These are phyloP conservation scores for Aurelia sp. DNA, from an alignment of 30 jellyfish, hydroid and myxozoan genomes.

Conservation along the genomic window DNA sequence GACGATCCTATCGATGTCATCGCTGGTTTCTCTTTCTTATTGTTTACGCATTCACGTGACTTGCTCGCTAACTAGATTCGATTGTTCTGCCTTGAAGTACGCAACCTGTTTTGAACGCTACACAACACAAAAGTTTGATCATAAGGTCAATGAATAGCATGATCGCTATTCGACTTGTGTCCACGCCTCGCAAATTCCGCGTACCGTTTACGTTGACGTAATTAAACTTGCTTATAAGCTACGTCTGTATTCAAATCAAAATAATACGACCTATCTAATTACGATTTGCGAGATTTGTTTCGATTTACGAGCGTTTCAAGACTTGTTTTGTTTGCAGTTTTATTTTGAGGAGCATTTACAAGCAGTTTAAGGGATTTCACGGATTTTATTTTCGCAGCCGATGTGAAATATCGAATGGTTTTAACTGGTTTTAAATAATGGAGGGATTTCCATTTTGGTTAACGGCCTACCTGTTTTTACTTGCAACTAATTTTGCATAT, in stretches of 20 bases:
- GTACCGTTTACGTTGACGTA: conserved; percentile 58
- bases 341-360: background rate
- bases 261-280: background rate
- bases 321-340: background rate
- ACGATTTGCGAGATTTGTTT: background rate
- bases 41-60: background rate
- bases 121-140: conserved; percentile 43
- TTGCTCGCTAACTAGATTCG: conserved; percentile 15
- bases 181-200: conserved; percentile 60
- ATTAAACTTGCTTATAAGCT: conserved; percentile 9
- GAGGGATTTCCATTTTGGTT: conserved; percentile 8
- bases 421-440: conserved; percentile 7
- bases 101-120: conserved; percentile 56
- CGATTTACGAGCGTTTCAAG: background rate
- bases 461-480: conserved; percentile 20
- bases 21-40: too few relatives aligned
- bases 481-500: background rate
- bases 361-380: background rate
- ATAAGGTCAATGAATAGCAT: conserved; percentile 61
- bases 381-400: too few relatives aligned
- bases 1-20: too few relatives aligned
- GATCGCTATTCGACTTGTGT: conserved; percentile 27
- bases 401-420: too few relatives aligned
- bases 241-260: background rate
- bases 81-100: conserved; percentile 55